phyloP scores from a whole-genome alignment of 1,140 invertebrate species.

The Triops longicaudatus region DNA sequence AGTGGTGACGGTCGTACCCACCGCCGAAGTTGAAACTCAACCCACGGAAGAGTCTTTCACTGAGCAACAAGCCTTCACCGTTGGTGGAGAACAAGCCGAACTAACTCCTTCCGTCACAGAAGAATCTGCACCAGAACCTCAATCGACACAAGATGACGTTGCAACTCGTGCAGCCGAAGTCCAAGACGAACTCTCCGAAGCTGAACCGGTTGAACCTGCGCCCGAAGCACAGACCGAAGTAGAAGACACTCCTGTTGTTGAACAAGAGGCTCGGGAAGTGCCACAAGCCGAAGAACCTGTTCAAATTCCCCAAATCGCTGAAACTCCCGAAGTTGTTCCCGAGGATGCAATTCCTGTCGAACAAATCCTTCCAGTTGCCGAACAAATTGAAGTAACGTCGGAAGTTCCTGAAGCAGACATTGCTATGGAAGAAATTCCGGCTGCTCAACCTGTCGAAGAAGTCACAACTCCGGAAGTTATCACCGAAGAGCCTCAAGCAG shows the following conservation, averaged over 20 bases:
- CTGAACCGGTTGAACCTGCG: neutral
- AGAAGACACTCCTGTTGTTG: constrained; percentile 44
- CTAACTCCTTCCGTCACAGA: neutral
- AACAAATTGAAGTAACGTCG: constrained; percentile 9
- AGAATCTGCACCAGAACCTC: neutral
- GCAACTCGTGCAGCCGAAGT: neutral
- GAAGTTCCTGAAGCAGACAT: constrained; percentile 42
- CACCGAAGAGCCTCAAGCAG: constrained; percentile 32
- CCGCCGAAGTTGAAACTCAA: neutral
- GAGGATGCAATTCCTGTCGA: constrained; percentile 10
- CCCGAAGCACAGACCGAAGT: neutral
- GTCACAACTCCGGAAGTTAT: constrained; percentile 31
- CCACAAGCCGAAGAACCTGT: neutral
- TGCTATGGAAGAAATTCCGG: constrained; percentile 35
- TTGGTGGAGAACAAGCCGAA: neutral
- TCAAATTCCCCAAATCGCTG: too few relatives aligned
- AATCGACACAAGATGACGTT: neutral
- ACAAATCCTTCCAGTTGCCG: neutral
- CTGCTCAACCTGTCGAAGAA: constrained; percentile 33
- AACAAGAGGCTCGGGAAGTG: constrained; percentile 31
- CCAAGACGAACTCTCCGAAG: neutral
- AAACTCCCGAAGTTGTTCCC: neutral
- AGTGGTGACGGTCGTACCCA: neutral
- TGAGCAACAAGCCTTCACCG: neutral
- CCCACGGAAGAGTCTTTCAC: neutral